These are phyloP conservation scores for Monodelphis domestica DNA, from an alignment of 2,797 vertebrate species.

Conservation along the genomic window DNA sequence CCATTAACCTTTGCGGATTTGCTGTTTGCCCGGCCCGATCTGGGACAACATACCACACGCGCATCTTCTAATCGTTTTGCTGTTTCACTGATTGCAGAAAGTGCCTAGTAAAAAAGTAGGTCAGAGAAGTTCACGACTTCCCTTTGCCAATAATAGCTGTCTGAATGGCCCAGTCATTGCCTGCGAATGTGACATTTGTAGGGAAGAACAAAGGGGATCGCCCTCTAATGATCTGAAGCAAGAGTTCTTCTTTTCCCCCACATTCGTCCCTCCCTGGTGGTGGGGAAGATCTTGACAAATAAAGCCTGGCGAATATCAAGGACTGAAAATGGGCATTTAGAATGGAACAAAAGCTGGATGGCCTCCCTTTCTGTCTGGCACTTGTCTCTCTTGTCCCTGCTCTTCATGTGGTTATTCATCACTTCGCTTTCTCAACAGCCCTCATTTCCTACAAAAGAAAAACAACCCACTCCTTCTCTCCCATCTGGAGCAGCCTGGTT, in stretches of 20 bases:
- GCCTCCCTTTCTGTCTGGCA: neutral
- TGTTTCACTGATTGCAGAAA: constrained; percentile 72
- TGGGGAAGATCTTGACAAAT: neutral
- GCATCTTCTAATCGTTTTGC: constrained; percentile 65
- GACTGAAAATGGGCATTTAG: neutral
- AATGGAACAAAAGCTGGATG: neutral
- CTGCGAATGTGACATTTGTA: constrained; percentile 66
- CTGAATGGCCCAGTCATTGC: constrained; percentile 70
- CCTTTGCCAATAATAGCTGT: constrained; percentile 72
- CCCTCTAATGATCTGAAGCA: constrained; percentile 52
- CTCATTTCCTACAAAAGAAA: neutral
- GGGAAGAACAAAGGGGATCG: constrained; percentile 54
- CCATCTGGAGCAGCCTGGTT: neutral
- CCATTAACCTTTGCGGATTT: constrained; percentile 48
- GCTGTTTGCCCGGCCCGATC: constrained; percentile 32
- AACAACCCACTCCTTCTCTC: neutral
- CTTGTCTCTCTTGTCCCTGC: neutral
- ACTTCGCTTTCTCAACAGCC: constrained; percentile 10
- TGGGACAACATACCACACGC: neutral
- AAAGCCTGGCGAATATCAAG: constrained; percentile 17
- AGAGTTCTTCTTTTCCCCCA: constrained; percentile 68
- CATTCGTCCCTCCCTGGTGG: too few relatives aligned
- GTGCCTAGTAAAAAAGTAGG: constrained; percentile 63
- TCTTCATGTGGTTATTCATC: constrained; percentile 9
- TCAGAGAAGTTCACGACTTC: constrained; percentile 74